These are phyloP conservation scores for Pygathrix nemaeus DNA, from an alignment of 2,113 vertebrate species.

Conservation along the genomic window DNA sequence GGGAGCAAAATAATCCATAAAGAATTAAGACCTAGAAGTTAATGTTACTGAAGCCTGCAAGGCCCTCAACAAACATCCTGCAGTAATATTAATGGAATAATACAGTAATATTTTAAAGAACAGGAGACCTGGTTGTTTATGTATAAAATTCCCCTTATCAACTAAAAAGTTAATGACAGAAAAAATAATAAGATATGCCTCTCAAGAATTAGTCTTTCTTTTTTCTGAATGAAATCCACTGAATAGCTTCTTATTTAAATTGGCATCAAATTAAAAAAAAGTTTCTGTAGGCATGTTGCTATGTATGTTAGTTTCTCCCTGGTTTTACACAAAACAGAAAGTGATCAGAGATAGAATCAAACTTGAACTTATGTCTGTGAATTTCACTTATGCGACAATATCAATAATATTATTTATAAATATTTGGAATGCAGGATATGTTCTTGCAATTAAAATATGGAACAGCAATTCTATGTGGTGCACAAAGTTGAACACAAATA, in stretches of 20 bases:
- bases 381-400: background rate
- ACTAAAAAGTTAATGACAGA: constrained; percentile 27
- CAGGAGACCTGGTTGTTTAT: background rate
- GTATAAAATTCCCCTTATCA: background rate
- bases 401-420: background rate
- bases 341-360: background rate
- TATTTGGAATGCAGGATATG: background rate
- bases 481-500: background rate
- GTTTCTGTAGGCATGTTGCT: background rate
- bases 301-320: background rate
- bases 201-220: background rate
- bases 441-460: constrained; percentile 9
- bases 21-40: background rate
- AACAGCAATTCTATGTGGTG: background rate
- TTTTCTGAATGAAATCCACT: constrained; percentile 16
- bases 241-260: constrained; percentile 16
- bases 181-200: background rate
- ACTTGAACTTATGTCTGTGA: background rate
- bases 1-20: constrained; percentile 11
- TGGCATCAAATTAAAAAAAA: constrained; percentile 27
- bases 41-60: background rate
- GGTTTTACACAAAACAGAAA: constrained; percentile 33
- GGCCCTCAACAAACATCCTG: background rate
- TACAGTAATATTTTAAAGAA: background rate
- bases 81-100: background rate